Base-by-base conservation (phyloP, 2,113 vertebrate species). In the Catagonus wagneri region DNA sequence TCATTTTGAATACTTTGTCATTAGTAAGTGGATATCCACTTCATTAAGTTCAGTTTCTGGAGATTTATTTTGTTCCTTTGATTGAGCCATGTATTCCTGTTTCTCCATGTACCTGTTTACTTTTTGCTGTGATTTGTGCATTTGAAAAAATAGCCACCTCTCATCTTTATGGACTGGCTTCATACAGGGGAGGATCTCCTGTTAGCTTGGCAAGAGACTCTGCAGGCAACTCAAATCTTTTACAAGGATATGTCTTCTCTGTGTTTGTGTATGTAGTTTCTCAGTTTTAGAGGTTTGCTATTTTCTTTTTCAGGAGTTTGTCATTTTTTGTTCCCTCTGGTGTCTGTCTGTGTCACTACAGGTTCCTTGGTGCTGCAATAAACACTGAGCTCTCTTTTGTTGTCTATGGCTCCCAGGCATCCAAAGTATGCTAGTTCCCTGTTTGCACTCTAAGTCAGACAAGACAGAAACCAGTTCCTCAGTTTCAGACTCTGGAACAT, bases 31-130 rank as follows among this genome's bases (percentile, higher is more conserved):
- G 15, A 66, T 83, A 4, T 90, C 78, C 71, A 39, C 75, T 94
- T 85, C 60, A 75, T 80, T 81, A 69, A 36, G 34, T 6, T 75
- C 15, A 5, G 29, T 71, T 89, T 87, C 39, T 79, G 7, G 52
- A 83, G 85, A 93, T 54, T 94, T 75, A 84, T 88, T 87, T 90
- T 83, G 1, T 71, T 90, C 8, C 15, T 71, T 95, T 83, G 68
- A 66, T 50, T 68, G 71, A 25, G 14, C 7, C 12, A 5, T 58
- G 11, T 56, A 92, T 65, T 34, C 27, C 20, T 95, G 2, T 86
- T 68, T 71, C 66, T 81, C 25, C 75, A 56, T 34, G 52, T 56
- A 17, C 29, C 52, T 94, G 29, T 4, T 58, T 15, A 34, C 83
- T 87, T 50, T 83, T 84, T 79, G 9, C 32, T 68, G 25, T 89